A percentile compares a stretch with the other conserved stretches of the same genome.
phyloP scores from a whole-genome alignment of 2,797 vertebrate genomes.

The Nannoperca obscura region DNA sequence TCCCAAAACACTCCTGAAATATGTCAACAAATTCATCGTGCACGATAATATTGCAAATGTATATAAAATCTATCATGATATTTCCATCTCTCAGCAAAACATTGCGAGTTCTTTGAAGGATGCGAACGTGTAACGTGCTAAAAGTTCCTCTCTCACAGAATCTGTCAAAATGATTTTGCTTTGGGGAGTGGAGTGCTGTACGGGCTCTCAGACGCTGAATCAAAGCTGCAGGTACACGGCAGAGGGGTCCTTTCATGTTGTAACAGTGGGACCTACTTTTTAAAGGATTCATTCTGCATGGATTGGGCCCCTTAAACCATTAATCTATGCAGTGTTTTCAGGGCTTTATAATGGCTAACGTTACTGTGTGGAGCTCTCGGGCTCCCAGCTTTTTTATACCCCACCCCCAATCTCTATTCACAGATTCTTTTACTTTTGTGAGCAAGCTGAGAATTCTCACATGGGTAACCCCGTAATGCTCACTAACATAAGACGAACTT shows the following conservation, averaged over 20 bases:
- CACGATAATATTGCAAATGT: constrained; percentile 4
- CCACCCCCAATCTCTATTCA: constrained; percentile 56
- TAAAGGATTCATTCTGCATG: constrained; percentile 64
- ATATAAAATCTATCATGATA: neutral
- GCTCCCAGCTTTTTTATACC: constrained; percentile 48
- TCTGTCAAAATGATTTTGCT: constrained; percentile 30
- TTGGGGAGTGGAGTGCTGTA: neutral
- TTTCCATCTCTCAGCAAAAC: neutral
- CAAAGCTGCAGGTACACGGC: constrained; percentile 65
- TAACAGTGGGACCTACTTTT: constrained; percentile 67
- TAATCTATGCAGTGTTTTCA: constrained; percentile 75
- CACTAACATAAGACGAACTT: constrained; percentile 74
- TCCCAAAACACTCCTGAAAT: constrained; percentile 49
- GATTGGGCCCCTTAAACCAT: constrained; percentile 79
- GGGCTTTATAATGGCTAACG: constrained; percentile 68
- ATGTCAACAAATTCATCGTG: constrained; percentile 43
- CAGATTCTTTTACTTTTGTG: constrained; percentile 77
- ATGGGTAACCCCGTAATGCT: constrained; percentile 75
- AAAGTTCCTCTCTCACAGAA: neutral
- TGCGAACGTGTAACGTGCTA: neutral
- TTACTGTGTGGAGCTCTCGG: constrained; percentile 53
- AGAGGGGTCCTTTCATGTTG: constrained; percentile 64
- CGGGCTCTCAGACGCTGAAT: constrained; percentile 34
- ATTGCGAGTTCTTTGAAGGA: neutral
- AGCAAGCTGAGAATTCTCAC: constrained; percentile 84